Evolutionary conservation across 1,140 invertebrate genomes (phyloP), one percentile per base, ranked within the genome.

Genomic region (Lasioglossum albipes): DNA sequence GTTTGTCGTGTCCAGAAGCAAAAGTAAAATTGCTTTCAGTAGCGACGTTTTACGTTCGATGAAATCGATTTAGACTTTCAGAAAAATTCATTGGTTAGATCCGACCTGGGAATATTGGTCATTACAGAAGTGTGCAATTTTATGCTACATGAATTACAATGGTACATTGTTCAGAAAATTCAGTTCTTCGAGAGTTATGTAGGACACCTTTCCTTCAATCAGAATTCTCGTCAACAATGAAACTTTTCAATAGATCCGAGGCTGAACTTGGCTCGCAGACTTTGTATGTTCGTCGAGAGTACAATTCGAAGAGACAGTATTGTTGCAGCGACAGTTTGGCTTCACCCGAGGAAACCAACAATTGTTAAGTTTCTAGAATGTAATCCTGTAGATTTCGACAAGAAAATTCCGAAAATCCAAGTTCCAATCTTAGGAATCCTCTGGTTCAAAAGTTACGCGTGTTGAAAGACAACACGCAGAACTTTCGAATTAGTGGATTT

Each of bases 261-360:
- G 22, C n/a, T 7, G n/a, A 67, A 67, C 49, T 13, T 41, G 42
- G 2, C 16, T 68, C 22, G 10, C 52, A 41, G n/a, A 75, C 20
- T 74, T 49, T 73, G 18, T 62, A 78, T n/a, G 70, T 42, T 42
- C 42, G 57, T 61, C 6, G 45, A 68, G 52, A 75, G 57, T 54
- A 22, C 27, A 68, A 42, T 62, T 62, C 0, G 22, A 62, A n/a
- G 27, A 13, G 31, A 54, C 42, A 62, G n/a, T 27, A 27, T 62
- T 7, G 42, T 45, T 57, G 4, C 31, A 4, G 31, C 31, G 31
- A 36, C 31, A 27, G 27, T 27, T 27, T 1, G 27, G 27, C 27
- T 27, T 27, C 27, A 27, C 27, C 27, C 1, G 27, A 27, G 27
- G 27, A 27, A 27, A 27, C 27, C 27, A 27, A 27, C 27, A 27